Percentiles rank a stretch among this genome's conserved stretches.
Evolutionary conservation across 2,113 vertebrate species (phyloP).

Genomic region (Emberiza fucata): DNA sequence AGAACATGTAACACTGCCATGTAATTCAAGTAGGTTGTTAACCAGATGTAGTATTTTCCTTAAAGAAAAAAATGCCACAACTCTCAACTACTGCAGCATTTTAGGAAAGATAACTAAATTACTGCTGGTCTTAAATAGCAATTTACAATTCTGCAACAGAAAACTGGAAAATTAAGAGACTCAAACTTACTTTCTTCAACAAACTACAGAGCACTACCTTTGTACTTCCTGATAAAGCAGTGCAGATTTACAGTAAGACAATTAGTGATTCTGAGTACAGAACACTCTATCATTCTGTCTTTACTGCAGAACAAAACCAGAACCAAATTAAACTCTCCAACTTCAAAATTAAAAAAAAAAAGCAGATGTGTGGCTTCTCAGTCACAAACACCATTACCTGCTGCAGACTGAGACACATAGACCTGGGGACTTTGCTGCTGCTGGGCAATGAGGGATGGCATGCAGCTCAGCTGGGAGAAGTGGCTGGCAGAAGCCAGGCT

Average conservation of each 20-base stretch:
- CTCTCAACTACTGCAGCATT: not conserved
- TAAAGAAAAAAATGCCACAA: not conserved
- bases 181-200: not conserved
- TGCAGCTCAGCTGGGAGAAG: constrained; percentile 93
- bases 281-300: not conserved
- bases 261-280: not conserved
- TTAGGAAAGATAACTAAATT: not conserved
- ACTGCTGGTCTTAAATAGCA: not conserved
- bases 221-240: not conserved
- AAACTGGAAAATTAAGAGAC: not conserved
- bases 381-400: constrained; percentile 78
- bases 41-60: not conserved
- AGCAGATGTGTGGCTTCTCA: not conserved
- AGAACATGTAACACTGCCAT: not conserved
- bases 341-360: not conserved
- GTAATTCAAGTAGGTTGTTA: not conserved
- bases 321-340: not conserved
- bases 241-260: not conserved
- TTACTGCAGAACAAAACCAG: not conserved
- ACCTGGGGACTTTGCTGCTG: constrained; percentile 96
- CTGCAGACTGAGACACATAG: constrained; percentile 97
- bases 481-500: constrained; percentile 85
- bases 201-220: not conserved
- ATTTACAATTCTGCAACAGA: not conserved
- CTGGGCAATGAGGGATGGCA: constrained; percentile 91